Conservation (phyloP, 2,888 invertebrate species). For the Folsomia manolachei region DNA sequence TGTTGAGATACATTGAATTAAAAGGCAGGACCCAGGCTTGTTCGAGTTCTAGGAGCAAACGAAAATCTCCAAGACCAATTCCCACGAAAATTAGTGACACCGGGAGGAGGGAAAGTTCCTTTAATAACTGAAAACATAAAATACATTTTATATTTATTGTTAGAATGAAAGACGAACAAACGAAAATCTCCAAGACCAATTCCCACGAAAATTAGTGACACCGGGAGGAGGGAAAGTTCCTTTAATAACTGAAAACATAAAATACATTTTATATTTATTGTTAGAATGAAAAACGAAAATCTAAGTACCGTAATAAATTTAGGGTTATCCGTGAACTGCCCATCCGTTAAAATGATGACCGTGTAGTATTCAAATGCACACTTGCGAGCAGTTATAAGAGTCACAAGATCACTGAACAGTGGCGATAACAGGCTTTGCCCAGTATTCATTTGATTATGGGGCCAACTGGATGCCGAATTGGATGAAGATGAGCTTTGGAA, state of each 20-base stretch:
- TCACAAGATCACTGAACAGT: constrained; percentile 32
- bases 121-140: constrained; percentile 29
- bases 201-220: constrained; percentile 39
- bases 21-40: constrained; percentile 30
- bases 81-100: constrained; percentile 40
- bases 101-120: constrained; percentile 33
- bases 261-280: constrained; percentile 1
- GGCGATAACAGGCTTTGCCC: constrained; percentile 26
- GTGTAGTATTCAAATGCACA: constrained; percentile 40
- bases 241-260: constrained; percentile 24
- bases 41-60: constrained; percentile 32
- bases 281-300: constrained; percentile 19
- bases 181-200: constrained; percentile 39
- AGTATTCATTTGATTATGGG: background rate
- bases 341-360: constrained; percentile 44
- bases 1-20: constrained; percentile 29
- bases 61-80: constrained; percentile 41
- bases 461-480: constrained; percentile 6
- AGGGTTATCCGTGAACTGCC: constrained; percentile 36
- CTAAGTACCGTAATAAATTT: constrained; percentile 30
- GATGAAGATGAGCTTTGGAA: constrained; percentile 9
- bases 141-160: background rate
- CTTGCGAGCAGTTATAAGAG: constrained; percentile 32
- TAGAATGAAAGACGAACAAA: too few relatives aligned
- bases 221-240: constrained; percentile 34